Evolutionary conservation across 2,888 invertebrate species (phyloP), one percentile per base, ranked within the genome.

Genomic region (Cloeon dipterum): DNA sequence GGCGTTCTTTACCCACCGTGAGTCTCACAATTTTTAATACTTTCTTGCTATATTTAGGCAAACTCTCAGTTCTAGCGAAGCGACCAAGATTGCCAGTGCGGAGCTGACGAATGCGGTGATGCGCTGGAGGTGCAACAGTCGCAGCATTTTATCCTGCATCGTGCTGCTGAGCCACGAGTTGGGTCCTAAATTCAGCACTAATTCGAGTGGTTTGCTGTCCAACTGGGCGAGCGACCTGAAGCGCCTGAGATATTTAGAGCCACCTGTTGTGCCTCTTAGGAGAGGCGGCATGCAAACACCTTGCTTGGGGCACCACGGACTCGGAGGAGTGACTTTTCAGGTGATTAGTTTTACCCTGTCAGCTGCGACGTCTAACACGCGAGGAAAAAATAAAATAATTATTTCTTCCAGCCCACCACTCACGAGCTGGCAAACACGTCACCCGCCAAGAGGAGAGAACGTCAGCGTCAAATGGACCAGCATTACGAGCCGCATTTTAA

Each of bases 261-360:
- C 50, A 3, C 48, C 49, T n/a, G 46, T 49, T 5, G 29, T 29
- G 29, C 29, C 29, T 16, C 29, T 29, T 13, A 41, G 46, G 32
- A 40, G 49, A 23, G 38, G 49, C 10, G 46, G 47, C 3, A 44
- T 44, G 26, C 42, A 43, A 8, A 47, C 47, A 38, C 48, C 49
- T 8, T 49, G 49, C 34, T 39, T 49, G 2, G 49, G 49, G 21
- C 48, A 47, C 17, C 48, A 49, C 39, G 49, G 48, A 23, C 43
- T 49, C 18, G 46, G 45, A 29, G 49, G 49, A 10, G 46, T 49
- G 37, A 42, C 46, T 17, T 49, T 48, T 38, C 46, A 46, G 29
- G 29, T 29, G 16, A 7, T 7, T n/a, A n/a, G n/a, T n/a, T n/a
- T n/a, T n/a, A n/a, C n/a, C n/a, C n/a, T n/a, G n/a, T n/a, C n/a